These are phyloP conservation scores for Misgurnus mizolepis DNA, from an alignment of 2,113 vertebrate species.

Conservation along the genomic window DNA sequence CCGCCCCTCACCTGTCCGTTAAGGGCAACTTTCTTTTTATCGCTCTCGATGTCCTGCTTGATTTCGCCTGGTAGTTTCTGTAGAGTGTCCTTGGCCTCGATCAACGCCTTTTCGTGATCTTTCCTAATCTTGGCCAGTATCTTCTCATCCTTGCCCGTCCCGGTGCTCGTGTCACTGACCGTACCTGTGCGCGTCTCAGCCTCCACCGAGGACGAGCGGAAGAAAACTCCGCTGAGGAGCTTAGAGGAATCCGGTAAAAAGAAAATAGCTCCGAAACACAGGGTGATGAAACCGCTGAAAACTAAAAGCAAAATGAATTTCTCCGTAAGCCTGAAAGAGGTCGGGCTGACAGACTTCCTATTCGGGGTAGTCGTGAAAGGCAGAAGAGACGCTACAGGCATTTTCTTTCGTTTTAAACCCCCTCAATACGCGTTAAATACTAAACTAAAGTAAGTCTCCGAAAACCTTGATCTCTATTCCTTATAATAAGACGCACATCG, in stretches of 20 bases:
- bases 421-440: constrained; percentile 33
- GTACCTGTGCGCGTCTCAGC: constrained; percentile 75
- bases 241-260: constrained; percentile 95
- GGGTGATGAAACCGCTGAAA: constrained; percentile 92
- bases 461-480: background rate
- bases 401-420: constrained; percentile 64
- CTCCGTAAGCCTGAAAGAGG: constrained; percentile 89
- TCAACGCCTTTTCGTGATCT: constrained; percentile 91
- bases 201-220: constrained; percentile 81
- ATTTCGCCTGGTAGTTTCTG: constrained; percentile 90
- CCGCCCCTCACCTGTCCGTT: constrained; percentile 66
- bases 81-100: constrained; percentile 94
- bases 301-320: constrained; percentile 91
- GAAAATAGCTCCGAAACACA: constrained; percentile 95
- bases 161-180: constrained; percentile 64
- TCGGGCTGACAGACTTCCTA: constrained; percentile 84
- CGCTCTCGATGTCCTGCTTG: constrained; percentile 82
- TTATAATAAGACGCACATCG: background rate
- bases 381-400: constrained; percentile 77
- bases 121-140: constrained; percentile 86
- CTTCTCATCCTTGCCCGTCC: constrained; percentile 68
- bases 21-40: constrained; percentile 81
- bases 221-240: constrained; percentile 92
- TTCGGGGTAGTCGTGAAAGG: constrained; percentile 76
- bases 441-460: constrained; percentile 21